phyloP scores from a whole-genome alignment of 1,140 invertebrate genomes.

The Eupristina koningsbergeri region DNA sequence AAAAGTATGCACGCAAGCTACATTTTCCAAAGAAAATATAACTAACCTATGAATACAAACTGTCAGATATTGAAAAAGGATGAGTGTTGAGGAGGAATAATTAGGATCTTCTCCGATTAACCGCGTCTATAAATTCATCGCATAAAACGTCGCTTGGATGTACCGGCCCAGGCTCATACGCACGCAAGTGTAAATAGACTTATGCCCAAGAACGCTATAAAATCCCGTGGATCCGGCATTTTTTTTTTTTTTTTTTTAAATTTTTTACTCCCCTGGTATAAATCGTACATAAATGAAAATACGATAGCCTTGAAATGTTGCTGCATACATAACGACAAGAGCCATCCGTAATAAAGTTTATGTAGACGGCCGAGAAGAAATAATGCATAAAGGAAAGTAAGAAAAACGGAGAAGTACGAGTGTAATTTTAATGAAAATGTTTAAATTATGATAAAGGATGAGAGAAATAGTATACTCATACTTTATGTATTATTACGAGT shows the following conservation, averaged over 20 bases:
- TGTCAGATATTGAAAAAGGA: conserved; percentile 30
- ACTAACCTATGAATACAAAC: not conserved
- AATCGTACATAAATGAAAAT: conserved; percentile 34
- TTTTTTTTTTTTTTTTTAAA: too few relatives aligned
- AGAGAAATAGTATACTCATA: too few relatives aligned
- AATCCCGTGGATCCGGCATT: conserved; percentile 24
- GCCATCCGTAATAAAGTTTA: not conserved
- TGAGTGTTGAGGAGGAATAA: conserved; percentile 45
- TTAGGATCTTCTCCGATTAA: conserved; percentile 44
- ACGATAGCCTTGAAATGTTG: conserved; percentile 34
- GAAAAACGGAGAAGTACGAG: not conserved
- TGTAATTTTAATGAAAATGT: not conserved
- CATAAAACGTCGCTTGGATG: not conserved
- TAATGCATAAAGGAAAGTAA: not conserved
- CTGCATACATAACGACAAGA: not conserved
- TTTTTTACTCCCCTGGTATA: not conserved
- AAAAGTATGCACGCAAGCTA: not conserved
- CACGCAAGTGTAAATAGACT: conserved; percentile 5
- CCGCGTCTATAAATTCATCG: conserved; percentile 40
- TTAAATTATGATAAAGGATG: not conserved
- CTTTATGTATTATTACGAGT: too few relatives aligned
- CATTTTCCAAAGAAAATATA: conserved; percentile 29
- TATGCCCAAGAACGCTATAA: conserved; percentile 7
- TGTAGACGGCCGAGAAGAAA: not conserved
- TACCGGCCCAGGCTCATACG: not conserved